Percentiles rank a stretch among this genome's conserved stretches.
Evolutionary conservation across 1,140 invertebrate genomes (phyloP).

Genomic region (Triops cancriformis): DNA sequence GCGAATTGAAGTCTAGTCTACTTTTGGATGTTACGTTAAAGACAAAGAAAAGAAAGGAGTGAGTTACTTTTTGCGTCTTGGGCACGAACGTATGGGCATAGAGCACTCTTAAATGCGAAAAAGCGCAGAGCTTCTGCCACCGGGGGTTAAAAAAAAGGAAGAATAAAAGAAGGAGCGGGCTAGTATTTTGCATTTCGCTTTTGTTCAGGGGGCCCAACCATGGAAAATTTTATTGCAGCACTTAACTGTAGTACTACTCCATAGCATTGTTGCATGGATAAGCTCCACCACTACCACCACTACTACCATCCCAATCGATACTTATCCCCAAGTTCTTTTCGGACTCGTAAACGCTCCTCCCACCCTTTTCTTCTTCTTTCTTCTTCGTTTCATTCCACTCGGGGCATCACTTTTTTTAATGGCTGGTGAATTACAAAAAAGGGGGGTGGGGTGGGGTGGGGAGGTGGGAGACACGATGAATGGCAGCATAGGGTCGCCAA

Average conservation of each 20-base stretch:
- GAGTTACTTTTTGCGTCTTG: neutral
- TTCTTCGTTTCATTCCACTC: too few species aligned
- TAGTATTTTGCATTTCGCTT: constrained; percentile 1
- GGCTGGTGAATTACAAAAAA: neutral
- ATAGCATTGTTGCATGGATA: constrained; percentile 2
- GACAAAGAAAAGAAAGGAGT: too few species aligned
- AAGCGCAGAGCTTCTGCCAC: neutral
- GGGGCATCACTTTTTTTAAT: neutral
- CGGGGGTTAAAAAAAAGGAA: neutral
- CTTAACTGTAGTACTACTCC: constrained; percentile 10
- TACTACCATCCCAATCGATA: neutral
- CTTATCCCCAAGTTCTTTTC: neutral
- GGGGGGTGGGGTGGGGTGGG: too few species aligned
- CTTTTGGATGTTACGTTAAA: too few species aligned
- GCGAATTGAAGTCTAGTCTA: too few species aligned
- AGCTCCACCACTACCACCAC: neutral
- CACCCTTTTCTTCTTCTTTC: neutral
- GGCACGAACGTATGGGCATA: neutral
- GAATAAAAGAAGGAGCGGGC: neutral
- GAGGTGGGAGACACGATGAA: neutral
- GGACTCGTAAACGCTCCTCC: neutral
- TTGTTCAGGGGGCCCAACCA: neutral
- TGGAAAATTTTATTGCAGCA: neutral
- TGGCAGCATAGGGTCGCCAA: neutral
- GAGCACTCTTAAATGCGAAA: neutral